phyloP scores from a whole-genome alignment of 1,140 invertebrate species.

The Aplysia californica region DNA sequence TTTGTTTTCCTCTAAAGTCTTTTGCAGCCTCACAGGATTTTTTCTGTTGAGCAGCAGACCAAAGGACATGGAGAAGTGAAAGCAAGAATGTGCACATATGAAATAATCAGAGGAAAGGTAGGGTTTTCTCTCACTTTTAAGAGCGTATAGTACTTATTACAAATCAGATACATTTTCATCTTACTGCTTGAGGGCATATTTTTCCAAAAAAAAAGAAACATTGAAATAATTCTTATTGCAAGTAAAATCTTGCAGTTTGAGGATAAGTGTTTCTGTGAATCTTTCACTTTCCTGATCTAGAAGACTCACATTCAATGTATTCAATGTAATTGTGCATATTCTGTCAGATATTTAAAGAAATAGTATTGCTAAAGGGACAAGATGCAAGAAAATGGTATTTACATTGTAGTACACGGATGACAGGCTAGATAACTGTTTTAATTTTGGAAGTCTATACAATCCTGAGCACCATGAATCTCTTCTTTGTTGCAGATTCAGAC shows the following conservation, averaged over 20 bases:
- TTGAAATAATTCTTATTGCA: too few relatives aligned
- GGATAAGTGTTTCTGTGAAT: too few relatives aligned
- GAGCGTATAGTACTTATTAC: too few relatives aligned
- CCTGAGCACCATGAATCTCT: too few relatives aligned
- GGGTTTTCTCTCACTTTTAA: neutral
- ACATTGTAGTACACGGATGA: neutral
- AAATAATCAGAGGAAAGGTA: constrained; percentile 75
- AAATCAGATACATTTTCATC: neutral
- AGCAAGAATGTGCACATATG: constrained; percentile 79
- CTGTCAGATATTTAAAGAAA: too few relatives aligned
- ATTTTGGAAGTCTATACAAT: too few relatives aligned
- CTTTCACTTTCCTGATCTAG: too few relatives aligned
- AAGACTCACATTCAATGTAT: neutral
- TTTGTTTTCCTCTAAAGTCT: too few relatives aligned
- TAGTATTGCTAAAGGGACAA: too few relatives aligned
- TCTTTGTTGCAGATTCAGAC: constrained; percentile 75
- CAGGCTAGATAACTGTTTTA: neutral
- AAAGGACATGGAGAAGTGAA: constrained; percentile 81
- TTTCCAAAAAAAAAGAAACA: too few relatives aligned
- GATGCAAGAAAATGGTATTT: too few relatives aligned
- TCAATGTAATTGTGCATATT: neutral
- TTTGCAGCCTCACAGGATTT: constrained; percentile 76
- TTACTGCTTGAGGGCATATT: neutral
- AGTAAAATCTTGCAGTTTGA: too few relatives aligned
- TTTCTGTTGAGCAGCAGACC: constrained; percentile 82